Percentiles rank a stretch among this genome's conserved stretches.
Evolutionary conservation across 2,888 invertebrate species (phyloP).

Genomic region (Cryptocephalus primarius): DNA sequence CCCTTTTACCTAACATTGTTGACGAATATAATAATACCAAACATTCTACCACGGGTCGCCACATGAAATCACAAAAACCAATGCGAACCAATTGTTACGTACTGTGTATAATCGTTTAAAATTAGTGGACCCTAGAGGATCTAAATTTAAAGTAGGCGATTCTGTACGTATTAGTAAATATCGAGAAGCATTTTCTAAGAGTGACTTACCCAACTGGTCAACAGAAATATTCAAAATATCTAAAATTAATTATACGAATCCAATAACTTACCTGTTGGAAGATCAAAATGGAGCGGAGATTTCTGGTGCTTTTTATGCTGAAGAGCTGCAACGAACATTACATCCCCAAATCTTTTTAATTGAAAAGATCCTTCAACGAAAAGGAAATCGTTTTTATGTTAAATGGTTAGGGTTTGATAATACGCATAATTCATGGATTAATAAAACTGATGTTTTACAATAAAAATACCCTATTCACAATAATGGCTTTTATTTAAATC

Average conservation of each 20-base stretch:
- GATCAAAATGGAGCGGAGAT: constrained; percentile 18
- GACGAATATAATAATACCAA: constrained; percentile 24
- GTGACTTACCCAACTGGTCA: constrained; percentile 26
- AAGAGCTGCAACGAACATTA: constrained; percentile 19
- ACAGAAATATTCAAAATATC: constrained; percentile 26
- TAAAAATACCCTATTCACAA: too few relatives aligned
- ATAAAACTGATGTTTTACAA: constrained; percentile 2
- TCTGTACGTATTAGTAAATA: constrained; percentile 23
- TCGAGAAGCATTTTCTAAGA: constrained; percentile 25
- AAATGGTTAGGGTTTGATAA: constrained; percentile 18
- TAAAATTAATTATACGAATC: constrained; percentile 21
- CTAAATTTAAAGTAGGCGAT: constrained; percentile 10
- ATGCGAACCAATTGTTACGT: constrained; percentile 18
- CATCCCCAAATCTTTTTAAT: constrained; percentile 25
- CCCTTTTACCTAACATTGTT: constrained; percentile 5
- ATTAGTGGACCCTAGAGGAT: constrained; percentile 8
- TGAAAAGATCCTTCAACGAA: constrained; percentile 21
- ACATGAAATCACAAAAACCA: constrained; percentile 23
- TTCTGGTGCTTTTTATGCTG: constrained; percentile 18
- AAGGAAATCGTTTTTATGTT: constrained; percentile 17
- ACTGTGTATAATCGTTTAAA: constrained; percentile 16
- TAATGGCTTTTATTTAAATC: too few relatives aligned
- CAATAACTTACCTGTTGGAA: constrained; percentile 21
- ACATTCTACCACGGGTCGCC: constrained; percentile 27
- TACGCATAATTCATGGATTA: constrained; percentile 4